These are phyloP conservation scores for Halichoerus grypus DNA, from an alignment of 2,113 vertebrate genomes.

Conservation along the genomic window DNA sequence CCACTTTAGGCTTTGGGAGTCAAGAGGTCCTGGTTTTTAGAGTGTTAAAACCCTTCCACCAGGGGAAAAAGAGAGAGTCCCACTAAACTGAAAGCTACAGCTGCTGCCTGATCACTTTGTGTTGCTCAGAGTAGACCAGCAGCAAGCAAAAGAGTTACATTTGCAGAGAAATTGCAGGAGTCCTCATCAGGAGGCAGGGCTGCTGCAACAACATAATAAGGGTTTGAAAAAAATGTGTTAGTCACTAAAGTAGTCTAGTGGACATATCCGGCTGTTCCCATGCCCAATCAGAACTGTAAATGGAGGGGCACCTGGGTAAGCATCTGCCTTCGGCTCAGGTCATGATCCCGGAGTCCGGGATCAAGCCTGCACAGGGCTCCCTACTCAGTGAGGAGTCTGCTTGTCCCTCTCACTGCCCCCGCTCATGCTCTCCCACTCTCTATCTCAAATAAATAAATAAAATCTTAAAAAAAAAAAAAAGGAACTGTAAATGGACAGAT, in stretches of 20 bases:
- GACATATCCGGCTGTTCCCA: not conserved
- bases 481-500: not conserved
- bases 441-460: not conserved
- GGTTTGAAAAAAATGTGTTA: not conserved
- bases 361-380: not conserved
- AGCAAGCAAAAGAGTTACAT: not conserved
- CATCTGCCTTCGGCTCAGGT: not conserved
- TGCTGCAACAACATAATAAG: not conserved
- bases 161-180: not conserved
- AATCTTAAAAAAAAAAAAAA: not conserved
- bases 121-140: not conserved
- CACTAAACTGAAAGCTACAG: not conserved
- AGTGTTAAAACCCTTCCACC: not conserved
- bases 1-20: not conserved
- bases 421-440: not conserved
- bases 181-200: not conserved
- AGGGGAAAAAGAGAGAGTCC: not conserved
- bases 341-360: not conserved
- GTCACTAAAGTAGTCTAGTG: not conserved
- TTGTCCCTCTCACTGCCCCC: no score
- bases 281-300: not conserved
- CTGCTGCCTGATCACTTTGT: not conserved
- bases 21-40: not conserved
- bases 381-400: no score
- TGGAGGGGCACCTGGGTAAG: not conserved